phyloP scores from a whole-genome alignment of 2,113 vertebrate species.

The Tachysurus fulvidraco region DNA sequence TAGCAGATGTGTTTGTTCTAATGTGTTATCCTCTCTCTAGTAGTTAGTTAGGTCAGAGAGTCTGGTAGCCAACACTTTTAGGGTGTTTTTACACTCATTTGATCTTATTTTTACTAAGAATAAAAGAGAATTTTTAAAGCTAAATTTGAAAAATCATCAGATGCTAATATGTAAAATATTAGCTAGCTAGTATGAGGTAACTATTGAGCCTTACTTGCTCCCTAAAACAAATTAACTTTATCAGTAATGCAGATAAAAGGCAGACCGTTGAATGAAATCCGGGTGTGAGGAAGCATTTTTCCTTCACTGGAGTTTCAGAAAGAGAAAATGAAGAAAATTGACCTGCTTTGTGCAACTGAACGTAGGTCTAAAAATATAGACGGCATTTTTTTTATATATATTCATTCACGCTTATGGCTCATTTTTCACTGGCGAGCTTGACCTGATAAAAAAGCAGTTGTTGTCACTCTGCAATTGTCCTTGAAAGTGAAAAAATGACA shows the following conservation, averaged over 20 bases:
- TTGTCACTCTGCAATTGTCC: no score
- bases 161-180: background rate
- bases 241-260: background rate
- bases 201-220: background rate
- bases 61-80: no score
- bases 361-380: background rate
- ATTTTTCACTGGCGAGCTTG: background rate
- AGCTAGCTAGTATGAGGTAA: background rate
- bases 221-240: background rate
- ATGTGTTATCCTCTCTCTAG: no score
- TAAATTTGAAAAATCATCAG: background rate
- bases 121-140: background rate
- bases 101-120: background rate
- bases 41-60: no score
- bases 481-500: no score
- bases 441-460: no score
- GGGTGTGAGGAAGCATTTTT: background rate
- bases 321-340: background rate
- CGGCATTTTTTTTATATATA: background rate
- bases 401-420: background rate
- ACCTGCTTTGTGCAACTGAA: background rate
- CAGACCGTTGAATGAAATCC: background rate
- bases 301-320: background rate
- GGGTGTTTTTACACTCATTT: no score
- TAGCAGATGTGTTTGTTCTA: no score